Evolutionary conservation across 2,888 invertebrate genomes (phyloP), one percentile per base, ranked within the genome.

Genomic region (Trachelus iudaicus): DNA sequence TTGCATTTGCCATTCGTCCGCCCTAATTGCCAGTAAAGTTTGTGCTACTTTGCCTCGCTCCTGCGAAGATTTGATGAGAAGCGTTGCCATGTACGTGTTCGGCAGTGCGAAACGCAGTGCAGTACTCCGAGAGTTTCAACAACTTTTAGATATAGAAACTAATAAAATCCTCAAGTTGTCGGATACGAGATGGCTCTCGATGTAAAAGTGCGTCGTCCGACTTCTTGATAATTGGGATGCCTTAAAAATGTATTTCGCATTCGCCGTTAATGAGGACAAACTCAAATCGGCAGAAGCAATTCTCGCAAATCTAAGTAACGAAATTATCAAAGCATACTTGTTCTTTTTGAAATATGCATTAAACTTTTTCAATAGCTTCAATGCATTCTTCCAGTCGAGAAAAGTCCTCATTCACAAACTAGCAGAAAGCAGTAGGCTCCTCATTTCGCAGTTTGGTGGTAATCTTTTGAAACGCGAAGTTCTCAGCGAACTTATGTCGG

Each of bases 1-100:
- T 69, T 85, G 85, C 75, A 82, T 82, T 37, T 83, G 82, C 68
- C 85, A 84, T 78, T 83, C 80, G 35, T 35, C 81, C 4, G 83
- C 81, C 23, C 71, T 84, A 35, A 73, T 81, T 12, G 81, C 83
- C 15, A 80, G 77, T 71, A 82, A 83, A 77, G 84, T 83, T 71
- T 84, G 83, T 69, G 33, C 40, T 15, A 13, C 73, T 13, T 77
- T 84, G 33, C 82, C 83, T 15, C n/a, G 79, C 69, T 40, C 71
- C 33, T 76, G 79, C 30, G 82, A 83, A 75, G 79, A 31, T 31
- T 31, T 31, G 31, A 31, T 31, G 1, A 31, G 31, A 31, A 31
- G 31, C 31, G 31, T 31, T 31, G 31, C 31, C 31, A 31, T 1
- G 31, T 31, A 31, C 31, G 31, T 31, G 31, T 31, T 1, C 1